Evolutionary conservation across 2,113 vertebrate genomes (phyloP), one percentile per base, ranked within the genome.

Genomic region (Panurus biarmicus): DNA sequence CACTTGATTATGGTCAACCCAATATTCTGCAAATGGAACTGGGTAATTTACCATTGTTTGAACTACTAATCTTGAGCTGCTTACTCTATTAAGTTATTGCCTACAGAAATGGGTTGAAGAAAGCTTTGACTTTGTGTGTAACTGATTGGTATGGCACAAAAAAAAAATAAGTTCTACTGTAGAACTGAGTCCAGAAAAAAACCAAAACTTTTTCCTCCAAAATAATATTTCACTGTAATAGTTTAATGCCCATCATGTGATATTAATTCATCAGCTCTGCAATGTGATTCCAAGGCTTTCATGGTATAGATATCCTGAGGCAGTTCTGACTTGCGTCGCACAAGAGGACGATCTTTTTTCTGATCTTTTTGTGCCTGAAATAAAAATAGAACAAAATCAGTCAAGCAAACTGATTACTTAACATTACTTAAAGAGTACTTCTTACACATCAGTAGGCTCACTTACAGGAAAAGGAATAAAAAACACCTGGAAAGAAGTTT

Each of bases 281-380:
- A 98, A 97, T 99, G 99, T 87, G 99, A 97, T 97, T 99, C 99
- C 98, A 99, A 98, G 97, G 99, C 99, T 93, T 98, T 99, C 98
- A 99, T 98, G 75, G 99, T 99, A 98, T 98, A 99, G 97, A 98
- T 98, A 97, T 99, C 99, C 98, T 98, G 98, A 97, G 99, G 99
- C 96, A 99, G 98, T 97, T 99, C 99, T 1, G 99, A 99, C 98
- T 99, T 99, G 98, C 99, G 99, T 94, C 99, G 98, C 97, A 98
- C 97, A 81, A 99, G 89, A 26, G 98, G 98, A 85, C 98, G 98
- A 95, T 99, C 99, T 96, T 98, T 98, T 92, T 98, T 98, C 97
- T 97, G 98, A 62, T 99, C 99, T 97, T 98, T 99, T 89, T 97
- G 98, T 94, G 98, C 96, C 99, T 99, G 97, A 78, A 97, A 97